Base-by-base conservation (phyloP, 2,797 vertebrate species). In the Sandelia bainsii region DNA sequence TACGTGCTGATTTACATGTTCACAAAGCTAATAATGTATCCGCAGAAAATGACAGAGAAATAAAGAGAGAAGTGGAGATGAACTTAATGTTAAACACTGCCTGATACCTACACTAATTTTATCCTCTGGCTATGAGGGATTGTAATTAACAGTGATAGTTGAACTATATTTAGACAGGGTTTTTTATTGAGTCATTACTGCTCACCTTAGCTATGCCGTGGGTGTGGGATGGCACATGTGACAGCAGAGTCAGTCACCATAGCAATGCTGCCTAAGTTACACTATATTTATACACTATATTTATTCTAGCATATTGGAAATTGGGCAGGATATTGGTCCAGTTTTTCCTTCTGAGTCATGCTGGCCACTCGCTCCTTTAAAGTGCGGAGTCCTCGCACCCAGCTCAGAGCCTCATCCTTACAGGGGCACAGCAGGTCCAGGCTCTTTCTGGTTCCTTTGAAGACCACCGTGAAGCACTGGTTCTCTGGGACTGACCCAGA, bases 311-410 rank as follows among this genome's bases (percentile, higher is more conserved):
- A n/a, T 61, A 50, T 45, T 64, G 46, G 10, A 75, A 69, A 77
- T 39, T 27, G 32, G 34, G 59, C 83, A 98, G 96, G 98, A 99
- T 99, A 99, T 95, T 99, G 97, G 79, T 99, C 97, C 0, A 99
- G 96, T 59, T 97, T 97, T 72, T 99, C 97, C 1, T 93, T 91
- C 88, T 99, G 98, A 84, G 90, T 98, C 98, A 99, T 99, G 91
- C 91, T 95, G 69, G 93, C 89, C 10, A 96, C 94, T 12, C 93
- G 88, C 1, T 92, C 92, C 81, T 96, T 95, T 50, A 99, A 87
- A 8, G 95, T 96, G 66, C 92, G 91, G 50, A 99, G 94, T 1
- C 98, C 98, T 19, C 93, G 93, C 62, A 97, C 96, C 98, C 98
- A 99, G 82, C 91, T 83, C 72, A 84, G 94, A 0, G 96, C 97